Percentiles rank a stretch among this genome's conserved stretches.
Conservation (phyloP, 2,113 vertebrate genomes). For the Chloropsis hardwickii region DNA sequence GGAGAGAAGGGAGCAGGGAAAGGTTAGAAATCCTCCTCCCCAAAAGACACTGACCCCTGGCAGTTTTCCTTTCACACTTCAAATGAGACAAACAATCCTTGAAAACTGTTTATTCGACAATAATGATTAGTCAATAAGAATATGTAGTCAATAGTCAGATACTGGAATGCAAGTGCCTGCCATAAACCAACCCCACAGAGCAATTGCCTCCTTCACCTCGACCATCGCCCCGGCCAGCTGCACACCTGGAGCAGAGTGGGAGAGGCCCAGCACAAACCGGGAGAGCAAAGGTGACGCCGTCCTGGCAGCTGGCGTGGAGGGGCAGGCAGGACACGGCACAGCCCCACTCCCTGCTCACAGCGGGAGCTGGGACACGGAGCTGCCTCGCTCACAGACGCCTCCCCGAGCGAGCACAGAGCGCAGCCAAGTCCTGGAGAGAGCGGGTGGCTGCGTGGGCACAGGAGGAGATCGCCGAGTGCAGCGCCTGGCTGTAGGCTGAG, state of each 20-base stretch:
- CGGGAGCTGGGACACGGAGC: fast-evolving
- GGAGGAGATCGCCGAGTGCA: slow-evolving; percentile 81
- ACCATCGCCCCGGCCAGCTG: background rate
- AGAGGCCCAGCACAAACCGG: background rate
- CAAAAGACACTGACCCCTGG: fast-evolving
- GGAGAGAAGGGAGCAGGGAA: background rate
- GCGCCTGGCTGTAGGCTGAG: slow-evolving; percentile 81
- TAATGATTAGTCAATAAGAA: background rate
- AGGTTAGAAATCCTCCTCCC: background rate
- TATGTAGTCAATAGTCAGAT: background rate
- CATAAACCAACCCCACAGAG: background rate
- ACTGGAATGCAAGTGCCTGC: background rate
- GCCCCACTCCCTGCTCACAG: background rate
- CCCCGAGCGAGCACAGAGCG: background rate
- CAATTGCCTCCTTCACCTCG: background rate
- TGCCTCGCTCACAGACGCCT: background rate
- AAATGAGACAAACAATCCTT: background rate
- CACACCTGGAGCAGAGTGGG: background rate
- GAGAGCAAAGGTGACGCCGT: background rate
- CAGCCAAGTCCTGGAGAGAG: slow-evolving; percentile 54
- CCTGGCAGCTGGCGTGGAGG: background rate
- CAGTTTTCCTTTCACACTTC: background rate
- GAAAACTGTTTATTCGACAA: background rate
- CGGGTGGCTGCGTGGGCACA: slow-evolving; percentile 40
- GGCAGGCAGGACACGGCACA: background rate